Percentiles rank a stretch among this genome's conserved stretches.
Conservation (phyloP, 2,888 invertebrate genomes). For the Lutraria lutraria region DNA sequence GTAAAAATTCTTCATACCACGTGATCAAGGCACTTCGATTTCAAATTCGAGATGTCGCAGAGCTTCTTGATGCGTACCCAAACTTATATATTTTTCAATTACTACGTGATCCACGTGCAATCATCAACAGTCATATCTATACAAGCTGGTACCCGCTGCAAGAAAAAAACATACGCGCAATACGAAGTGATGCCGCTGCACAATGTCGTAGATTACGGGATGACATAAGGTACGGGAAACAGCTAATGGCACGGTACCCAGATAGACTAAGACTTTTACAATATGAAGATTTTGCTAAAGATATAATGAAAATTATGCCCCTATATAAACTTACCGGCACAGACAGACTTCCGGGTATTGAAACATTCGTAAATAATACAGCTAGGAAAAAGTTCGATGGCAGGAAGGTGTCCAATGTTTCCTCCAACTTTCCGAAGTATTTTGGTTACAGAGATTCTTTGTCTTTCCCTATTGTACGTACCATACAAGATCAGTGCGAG, state of each 20-base stretch:
- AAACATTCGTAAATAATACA: not conserved
- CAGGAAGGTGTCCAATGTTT: not conserved
- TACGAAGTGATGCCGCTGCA: not conserved
- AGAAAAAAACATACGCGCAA: not conserved
- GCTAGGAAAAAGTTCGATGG: slow-evolving; percentile 5
- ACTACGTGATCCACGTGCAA: not conserved
- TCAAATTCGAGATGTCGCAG: not conserved
- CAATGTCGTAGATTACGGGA: not conserved
- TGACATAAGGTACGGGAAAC: not conserved
- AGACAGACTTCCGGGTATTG: not conserved
- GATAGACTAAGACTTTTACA: not conserved
- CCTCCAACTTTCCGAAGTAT: not conserved
- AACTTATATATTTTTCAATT: not conserved
- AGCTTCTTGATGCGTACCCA: not conserved
- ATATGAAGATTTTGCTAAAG: not conserved
- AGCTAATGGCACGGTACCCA: not conserved
- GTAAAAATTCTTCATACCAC: not conserved
- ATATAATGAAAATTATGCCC: not conserved
- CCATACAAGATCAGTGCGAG: not conserved
- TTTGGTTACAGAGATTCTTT: not conserved
- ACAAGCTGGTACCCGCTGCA: not conserved
- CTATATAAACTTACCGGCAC: not conserved
- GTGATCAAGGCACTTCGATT: not conserved
- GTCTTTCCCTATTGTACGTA: not conserved
- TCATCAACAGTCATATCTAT: not conserved